A percentile compares a stretch with the other conserved stretches of the same genome.
These are phyloP conservation scores for Drosophila nikananu DNA, from an alignment of 1,140 invertebrate species.

Conservation along the genomic window DNA sequence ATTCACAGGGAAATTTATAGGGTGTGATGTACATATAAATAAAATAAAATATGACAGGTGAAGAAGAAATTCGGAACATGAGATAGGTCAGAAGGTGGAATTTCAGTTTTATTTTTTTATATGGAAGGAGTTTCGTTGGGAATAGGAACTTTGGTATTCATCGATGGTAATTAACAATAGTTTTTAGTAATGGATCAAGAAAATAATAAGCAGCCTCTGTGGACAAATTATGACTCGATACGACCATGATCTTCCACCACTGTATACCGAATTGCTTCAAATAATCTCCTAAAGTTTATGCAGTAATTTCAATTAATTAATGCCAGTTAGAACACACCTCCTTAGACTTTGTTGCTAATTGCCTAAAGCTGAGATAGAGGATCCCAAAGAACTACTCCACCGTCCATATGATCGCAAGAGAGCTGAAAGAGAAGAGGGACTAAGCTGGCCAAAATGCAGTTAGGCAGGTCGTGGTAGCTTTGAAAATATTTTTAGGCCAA, in stretches of 20 bases:
- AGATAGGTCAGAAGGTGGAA: too few relatives aligned
- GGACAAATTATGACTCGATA: too few relatives aligned
- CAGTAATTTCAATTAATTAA: slow-evolving; percentile 27
- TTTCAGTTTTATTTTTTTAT: too few relatives aligned
- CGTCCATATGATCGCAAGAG: background rate
- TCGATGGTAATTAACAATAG: too few relatives aligned
- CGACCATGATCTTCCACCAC: too few relatives aligned
- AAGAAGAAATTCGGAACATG: background rate
- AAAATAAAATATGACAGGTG: slow-evolving; percentile 32
- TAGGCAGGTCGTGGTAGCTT: slow-evolving; percentile 70
- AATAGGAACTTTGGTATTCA: too few relatives aligned
- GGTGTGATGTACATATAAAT: background rate
- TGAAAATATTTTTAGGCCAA: slow-evolving; percentile 74
- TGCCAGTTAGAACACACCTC: slow-evolving; percentile 11
- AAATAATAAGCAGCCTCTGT: too few relatives aligned
- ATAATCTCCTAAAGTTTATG: slow-evolving; percentile 1
- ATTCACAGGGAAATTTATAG: slow-evolving; percentile 18
- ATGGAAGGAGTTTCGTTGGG: too few relatives aligned
- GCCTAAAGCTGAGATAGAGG: slow-evolving; percentile 10
- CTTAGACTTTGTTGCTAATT: slow-evolving; percentile 18
- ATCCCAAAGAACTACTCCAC: background rate
- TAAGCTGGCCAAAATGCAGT: slow-evolving; percentile 69
- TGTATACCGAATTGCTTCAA: background rate
- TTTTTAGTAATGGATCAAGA: too few relatives aligned
- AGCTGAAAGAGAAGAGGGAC: background rate